Base-by-base conservation (phyloP, 2,888 invertebrate species). In the Lucinisca nassula region DNA sequence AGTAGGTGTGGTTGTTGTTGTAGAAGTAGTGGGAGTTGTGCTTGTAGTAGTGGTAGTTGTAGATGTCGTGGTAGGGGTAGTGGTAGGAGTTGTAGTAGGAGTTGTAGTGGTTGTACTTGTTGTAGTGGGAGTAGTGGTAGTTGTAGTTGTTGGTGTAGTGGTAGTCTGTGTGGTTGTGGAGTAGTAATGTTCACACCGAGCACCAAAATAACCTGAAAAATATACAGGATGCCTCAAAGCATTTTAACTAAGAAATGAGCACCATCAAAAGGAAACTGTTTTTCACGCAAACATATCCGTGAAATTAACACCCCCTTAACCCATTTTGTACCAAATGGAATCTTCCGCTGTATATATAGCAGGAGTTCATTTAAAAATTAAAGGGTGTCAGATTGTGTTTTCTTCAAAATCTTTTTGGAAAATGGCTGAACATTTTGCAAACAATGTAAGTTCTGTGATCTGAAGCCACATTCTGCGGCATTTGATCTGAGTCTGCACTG, bases 171-270 rank as follows among this genome's bases (percentile, higher is more conserved):
- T 67, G 17, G 40, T 61, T 21, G 45, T 27, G 27, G 45, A 49
- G 73, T 70, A 3, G 21, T 32, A 30, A 38, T 76, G 58, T 24
- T 84, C 86, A 82, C 89, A 89, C 12, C 30, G 55, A 0, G 35
- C 73, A 1, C 89, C 89, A 35, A 51, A 24, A 67, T 82, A 86
- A 45, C 86, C 89, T 89, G 55, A 2, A 49, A 61, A 0, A 12
- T 61, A 10, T n/a, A 45, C n/a, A 73, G 24, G 3, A 67, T 49
- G 51, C n/a, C n/a, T n/a, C n/a, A n/a, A n/a, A n/a, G n/a, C n/a
- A n/a, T n/a, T n/a, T n/a, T n/a, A n/a, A n/a, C n/a, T n/a, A n/a
- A n/a, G n/a, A n/a, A n/a, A n/a, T n/a, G n/a, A n/a, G n/a, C n/a
- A n/a, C n/a, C n/a, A n/a, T n/a, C n/a, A n/a, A n/a, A n/a, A n/a